Percentiles rank a stretch among this genome's conserved stretches.
These are phyloP conservation scores for Drosophila koepferae DNA, from an alignment of 2,888 invertebrate genomes.

Conservation along the genomic window DNA sequence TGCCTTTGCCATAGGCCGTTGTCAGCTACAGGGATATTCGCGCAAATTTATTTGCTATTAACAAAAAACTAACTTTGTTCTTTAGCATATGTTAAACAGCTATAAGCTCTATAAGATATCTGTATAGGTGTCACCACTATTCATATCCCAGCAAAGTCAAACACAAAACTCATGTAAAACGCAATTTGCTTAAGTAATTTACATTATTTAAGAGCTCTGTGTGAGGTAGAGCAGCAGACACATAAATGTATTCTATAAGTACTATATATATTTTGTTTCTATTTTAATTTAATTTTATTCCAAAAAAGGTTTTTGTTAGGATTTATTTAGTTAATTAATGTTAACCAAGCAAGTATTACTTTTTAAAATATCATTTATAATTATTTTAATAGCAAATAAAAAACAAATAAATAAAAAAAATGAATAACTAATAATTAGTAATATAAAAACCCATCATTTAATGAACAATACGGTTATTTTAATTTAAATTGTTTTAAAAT, in stretches of 20 bases:
- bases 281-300: too few species aligned
- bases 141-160: neutral
- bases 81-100: slow-evolving; percentile 6
- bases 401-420: too few species aligned
- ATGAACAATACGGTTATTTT: too few species aligned
- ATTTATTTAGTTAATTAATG: too few species aligned
- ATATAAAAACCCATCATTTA: too few species aligned
- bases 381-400: too few species aligned
- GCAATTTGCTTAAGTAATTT: neutral
- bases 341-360: too few species aligned
- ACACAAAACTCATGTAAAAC: neutral
- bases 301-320: too few species aligned
- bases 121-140: neutral
- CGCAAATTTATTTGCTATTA: slow-evolving; percentile 40
- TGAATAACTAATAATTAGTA: too few species aligned
- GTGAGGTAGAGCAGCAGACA: neutral
- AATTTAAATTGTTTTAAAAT: too few species aligned
- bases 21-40: slow-evolving; percentile 44
- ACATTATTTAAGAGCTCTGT: neutral
- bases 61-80: slow-evolving; percentile 20
- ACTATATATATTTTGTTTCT: too few species aligned
- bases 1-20: slow-evolving; percentile 48
- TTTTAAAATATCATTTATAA: too few species aligned
- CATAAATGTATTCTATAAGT: neutral
- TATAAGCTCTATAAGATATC: neutral